These are phyloP conservation scores for Parotocinclus haroldoi DNA, from an alignment of 2,797 vertebrate species.

Conservation along the genomic window DNA sequence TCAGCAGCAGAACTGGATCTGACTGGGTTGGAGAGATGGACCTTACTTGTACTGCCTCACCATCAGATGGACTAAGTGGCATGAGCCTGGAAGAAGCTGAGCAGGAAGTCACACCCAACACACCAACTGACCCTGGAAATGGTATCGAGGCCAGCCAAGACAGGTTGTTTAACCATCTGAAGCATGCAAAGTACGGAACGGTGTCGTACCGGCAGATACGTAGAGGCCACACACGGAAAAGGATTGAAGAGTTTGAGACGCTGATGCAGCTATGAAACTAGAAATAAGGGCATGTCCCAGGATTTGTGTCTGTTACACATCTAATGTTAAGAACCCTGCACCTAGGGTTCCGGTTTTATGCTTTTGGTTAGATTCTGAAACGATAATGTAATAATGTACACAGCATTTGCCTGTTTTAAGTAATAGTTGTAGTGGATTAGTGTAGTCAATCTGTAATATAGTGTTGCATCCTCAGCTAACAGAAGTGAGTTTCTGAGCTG, in stretches of 20 bases:
- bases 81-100: slow-evolving; percentile 58
- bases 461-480: background rate
- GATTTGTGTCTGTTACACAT: too few species aligned
- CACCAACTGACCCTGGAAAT: slow-evolving; percentile 36
- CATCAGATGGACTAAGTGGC: slow-evolving; percentile 54
- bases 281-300: background rate
- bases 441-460: too few species aligned
- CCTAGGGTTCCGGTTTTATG: too few species aligned
- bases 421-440: too few species aligned
- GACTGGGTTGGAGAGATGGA: background rate
- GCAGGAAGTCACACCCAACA: slow-evolving; percentile 29
- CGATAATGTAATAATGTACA: too few species aligned
- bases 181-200: slow-evolving; percentile 82
- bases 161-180: slow-evolving; percentile 75
- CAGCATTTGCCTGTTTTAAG: too few species aligned
- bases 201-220: slow-evolving; percentile 91
- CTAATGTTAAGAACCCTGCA: too few species aligned
- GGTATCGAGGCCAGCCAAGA: slow-evolving; percentile 48
- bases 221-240: slow-evolving; percentile 89
- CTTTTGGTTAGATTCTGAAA: too few species aligned
- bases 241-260: slow-evolving; percentile 88
- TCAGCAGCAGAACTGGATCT: background rate
- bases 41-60: slow-evolving; percentile 12
- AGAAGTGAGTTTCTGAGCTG: background rate
- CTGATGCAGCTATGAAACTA: slow-evolving; percentile 78